Evolutionary conservation across 1,140 invertebrate species (phyloP).

Genomic region (Notospermus geniculatus): DNA sequence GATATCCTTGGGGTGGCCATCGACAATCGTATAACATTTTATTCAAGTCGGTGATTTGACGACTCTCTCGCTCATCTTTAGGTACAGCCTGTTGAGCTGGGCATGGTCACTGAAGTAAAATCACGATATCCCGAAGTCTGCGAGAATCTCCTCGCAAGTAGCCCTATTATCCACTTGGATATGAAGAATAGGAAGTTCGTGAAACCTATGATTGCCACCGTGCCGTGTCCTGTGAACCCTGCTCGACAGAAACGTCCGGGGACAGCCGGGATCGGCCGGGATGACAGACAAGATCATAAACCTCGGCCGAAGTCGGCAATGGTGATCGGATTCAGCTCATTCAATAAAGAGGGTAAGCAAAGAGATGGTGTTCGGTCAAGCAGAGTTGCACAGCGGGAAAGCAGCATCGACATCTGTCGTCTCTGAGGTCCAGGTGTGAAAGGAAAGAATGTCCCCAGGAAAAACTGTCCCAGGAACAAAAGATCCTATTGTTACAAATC

Average conservation of each 20-base stretch:
- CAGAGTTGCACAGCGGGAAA: no score
- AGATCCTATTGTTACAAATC: no score
- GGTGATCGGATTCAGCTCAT: background rate
- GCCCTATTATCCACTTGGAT: slow-evolving; percentile 31
- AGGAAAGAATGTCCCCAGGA: no score
- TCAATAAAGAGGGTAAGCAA: slow-evolving; percentile 1
- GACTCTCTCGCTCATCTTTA: slow-evolving; percentile 14
- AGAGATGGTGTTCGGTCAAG: no score
- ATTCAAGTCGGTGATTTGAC: background rate
- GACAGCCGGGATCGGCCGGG: slow-evolving; percentile 14
- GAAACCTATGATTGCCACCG: slow-evolving; percentile 28
- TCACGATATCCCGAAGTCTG: slow-evolving; percentile 24
- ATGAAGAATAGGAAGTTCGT: slow-evolving; percentile 22
- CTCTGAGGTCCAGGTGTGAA: no score
- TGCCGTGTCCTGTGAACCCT: slow-evolving; percentile 33
- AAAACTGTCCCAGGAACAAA: no score
- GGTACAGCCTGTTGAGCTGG: slow-evolving; percentile 37
- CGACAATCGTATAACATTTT: no score
- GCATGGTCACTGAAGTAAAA: slow-evolving; percentile 29
- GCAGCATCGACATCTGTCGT: no score
- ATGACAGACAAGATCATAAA: background rate
- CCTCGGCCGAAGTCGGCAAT: slow-evolving; percentile 2
- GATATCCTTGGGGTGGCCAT: no score
- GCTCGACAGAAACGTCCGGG: slow-evolving; percentile 25
- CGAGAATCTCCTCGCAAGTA: slow-evolving; percentile 28